Base-by-base conservation (phyloP, 2,113 vertebrate species). In the Gorsachius goisagi region DNA sequence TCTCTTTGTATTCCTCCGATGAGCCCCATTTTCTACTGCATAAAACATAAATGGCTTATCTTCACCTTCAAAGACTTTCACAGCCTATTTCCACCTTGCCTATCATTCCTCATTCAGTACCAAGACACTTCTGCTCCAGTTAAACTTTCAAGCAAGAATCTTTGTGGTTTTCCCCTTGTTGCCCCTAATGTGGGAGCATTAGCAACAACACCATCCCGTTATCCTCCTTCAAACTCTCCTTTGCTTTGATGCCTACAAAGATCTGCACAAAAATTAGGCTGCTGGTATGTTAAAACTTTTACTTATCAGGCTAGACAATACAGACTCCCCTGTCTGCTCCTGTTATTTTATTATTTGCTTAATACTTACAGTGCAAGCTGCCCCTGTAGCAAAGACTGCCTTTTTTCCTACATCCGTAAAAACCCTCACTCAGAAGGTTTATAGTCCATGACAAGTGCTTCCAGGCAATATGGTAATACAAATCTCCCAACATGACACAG, bases 11-110 rank as follows among this genome's bases (percentile, higher is more conserved):
- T 92, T 95, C 80, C 35, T 80, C 47, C 0, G 0, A 53, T 28
- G 50, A 88, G 52, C 47, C 76, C 37, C 58, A 41, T 77, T 88
- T 92, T 88, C 90, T 95, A 37, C 20, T 85, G 83, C 89, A 86
- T 84, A 92, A 95, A 96, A 89, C 77, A 93, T 90, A 83, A 93
- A 79, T 30, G 33, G 49, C 62, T 97, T 96, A 89, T 90, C 82
- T 94, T 90, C 82, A 93, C 82, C 85, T 85, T 91, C 94, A 79
- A 93, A 90, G 78, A 62, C 71, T 79, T 82, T 60, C 66, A 91
- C 49, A 89, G 78, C 39, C 60, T 79, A 22, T 89, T 91, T 85
- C 85, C 47, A 88, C 58, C 49, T n/a, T 76, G 41, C 28, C 50
- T 84, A 23, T 80, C 21, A 66, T 80, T 93, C 83, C 35, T 90